These are phyloP conservation scores for Callorhinus ursinus DNA, from an alignment of 2,113 vertebrate species.

Conservation along the genomic window DNA sequence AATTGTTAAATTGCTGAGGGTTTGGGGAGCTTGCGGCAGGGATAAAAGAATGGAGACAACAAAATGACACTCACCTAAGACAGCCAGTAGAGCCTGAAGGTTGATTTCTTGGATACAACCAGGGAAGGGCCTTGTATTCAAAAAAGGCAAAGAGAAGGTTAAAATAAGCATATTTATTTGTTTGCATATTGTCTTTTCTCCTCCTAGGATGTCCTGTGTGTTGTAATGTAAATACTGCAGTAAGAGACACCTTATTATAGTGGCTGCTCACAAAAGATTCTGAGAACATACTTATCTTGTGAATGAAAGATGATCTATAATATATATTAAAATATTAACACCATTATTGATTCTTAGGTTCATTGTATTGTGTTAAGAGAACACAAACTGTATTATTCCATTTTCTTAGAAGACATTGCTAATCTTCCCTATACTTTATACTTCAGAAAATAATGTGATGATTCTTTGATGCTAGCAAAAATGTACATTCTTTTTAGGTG, in stretches of 20 bases:
- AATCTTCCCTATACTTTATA: background rate
- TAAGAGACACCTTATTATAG: background rate
- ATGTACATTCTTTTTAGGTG: background rate
- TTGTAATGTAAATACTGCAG: background rate
- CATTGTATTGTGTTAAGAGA: background rate
- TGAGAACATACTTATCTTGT: background rate
- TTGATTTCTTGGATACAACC: background rate
- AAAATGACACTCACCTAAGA: background rate
- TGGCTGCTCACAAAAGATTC: background rate
- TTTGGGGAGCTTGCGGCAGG: background rate
- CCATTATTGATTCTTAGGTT: background rate
- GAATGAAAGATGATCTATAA: background rate
- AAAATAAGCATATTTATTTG: background rate
- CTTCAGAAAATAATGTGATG: constrained; percentile 21
- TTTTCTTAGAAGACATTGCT: background rate
- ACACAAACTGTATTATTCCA: background rate
- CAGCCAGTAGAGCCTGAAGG: background rate
- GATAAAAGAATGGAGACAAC: background rate
- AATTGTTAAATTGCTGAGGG: background rate
- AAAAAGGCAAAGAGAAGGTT: background rate
- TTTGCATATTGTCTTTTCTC: background rate
- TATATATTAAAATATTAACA: background rate
- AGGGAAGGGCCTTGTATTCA: background rate
- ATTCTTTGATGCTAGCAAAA: background rate
- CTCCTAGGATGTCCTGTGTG: background rate